Evolutionary conservation across 1,140 invertebrate genomes (phyloP).

Genomic region (Himalopsyche phryganea): DNA sequence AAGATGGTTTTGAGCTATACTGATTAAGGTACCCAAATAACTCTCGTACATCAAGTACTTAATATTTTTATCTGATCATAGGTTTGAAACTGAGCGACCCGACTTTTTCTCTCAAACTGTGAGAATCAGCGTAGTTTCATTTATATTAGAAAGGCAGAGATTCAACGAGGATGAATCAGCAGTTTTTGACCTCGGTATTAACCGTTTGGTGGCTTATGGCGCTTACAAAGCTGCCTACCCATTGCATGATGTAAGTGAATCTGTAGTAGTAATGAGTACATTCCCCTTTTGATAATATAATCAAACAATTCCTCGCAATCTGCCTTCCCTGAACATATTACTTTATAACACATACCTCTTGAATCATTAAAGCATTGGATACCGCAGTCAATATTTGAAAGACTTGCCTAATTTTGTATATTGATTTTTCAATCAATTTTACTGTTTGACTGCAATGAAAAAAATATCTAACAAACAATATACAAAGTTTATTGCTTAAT

Average conservation of each 20-base stretch:
- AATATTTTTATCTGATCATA: no score
- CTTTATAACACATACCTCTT: not conserved
- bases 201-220: slow-evolving; percentile 71
- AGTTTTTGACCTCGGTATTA: slow-evolving; percentile 78
- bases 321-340: not conserved
- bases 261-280: no score
- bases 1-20: no score
- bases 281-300: no score
- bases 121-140: slow-evolving; percentile 83
- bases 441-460: no score
- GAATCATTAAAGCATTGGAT: not conserved
- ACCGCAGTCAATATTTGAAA: no score
- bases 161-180: slow-evolving; percentile 64
- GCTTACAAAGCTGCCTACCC: slow-evolving; percentile 85
- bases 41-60: no score
- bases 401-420: no score
- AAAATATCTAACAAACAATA: no score
- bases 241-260: slow-evolving; percentile 81
- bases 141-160: slow-evolving; percentile 84
- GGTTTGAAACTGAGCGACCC: slow-evolving; percentile 76
- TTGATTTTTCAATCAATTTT: no score
- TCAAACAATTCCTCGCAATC: not conserved
- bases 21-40: no score
- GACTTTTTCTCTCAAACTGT: slow-evolving; percentile 85
- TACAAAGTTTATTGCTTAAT: no score